phyloP scores from a whole-genome alignment of 2,888 invertebrate genomes.

The Congeria kusceri region DNA sequence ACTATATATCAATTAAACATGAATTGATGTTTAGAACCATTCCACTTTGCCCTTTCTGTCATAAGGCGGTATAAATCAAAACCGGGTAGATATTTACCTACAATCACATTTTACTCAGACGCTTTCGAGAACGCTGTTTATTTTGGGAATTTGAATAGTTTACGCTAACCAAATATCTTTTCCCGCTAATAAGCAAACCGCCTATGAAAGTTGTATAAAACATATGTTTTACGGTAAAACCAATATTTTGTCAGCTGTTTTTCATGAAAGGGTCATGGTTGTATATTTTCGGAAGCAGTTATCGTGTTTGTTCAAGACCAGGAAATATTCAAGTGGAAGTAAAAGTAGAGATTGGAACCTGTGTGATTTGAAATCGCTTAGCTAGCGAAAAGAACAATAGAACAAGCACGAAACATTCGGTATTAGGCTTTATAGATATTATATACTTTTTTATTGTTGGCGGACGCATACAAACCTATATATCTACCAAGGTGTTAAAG shows the following conservation, averaged over 20 bases:
- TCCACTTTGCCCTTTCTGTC: not conserved
- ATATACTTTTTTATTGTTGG: too few species aligned
- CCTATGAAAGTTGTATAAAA: conserved; percentile 33
- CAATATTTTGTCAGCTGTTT: conserved; percentile 48
- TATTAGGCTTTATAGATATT: too few species aligned
- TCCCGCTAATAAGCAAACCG: conserved; percentile 21
- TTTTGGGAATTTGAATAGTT: not conserved
- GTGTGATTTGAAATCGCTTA: too few species aligned
- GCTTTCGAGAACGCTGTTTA: not conserved
- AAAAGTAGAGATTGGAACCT: too few species aligned
- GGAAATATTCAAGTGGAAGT: too few species aligned
- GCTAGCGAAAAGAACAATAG: too few species aligned
- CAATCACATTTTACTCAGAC: not conserved
- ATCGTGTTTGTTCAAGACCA: not conserved
- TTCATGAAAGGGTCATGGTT: conserved; percentile 20
- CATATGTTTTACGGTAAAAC: conserved; percentile 35
- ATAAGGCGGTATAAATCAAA: not conserved
- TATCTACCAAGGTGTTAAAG: too few species aligned
- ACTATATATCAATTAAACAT: too few species aligned
- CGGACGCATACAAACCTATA: too few species aligned
- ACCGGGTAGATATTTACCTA: not conserved
- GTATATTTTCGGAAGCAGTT: conserved; percentile 1
- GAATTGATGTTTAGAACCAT: too few species aligned
- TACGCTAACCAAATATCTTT: conserved; percentile 1
- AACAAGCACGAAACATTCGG: too few species aligned